A percentile compares a stretch with the other conserved stretches of the same genome.
Evolutionary conservation across 2,113 vertebrate genomes (phyloP).

Genomic region (Nymphicus hollandicus): DNA sequence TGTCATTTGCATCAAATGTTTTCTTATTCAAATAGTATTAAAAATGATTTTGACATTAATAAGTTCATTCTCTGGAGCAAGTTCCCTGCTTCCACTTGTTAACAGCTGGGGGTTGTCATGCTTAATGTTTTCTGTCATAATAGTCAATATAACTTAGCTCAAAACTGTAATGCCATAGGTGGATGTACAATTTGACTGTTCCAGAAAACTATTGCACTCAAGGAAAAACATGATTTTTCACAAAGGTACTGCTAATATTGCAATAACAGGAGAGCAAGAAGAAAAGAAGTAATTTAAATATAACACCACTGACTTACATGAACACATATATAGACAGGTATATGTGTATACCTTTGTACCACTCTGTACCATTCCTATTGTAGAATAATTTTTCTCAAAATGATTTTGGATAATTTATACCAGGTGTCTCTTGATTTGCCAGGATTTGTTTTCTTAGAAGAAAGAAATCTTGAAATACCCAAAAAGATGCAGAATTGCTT

Average conservation of each 20-base stretch:
- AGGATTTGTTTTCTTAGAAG: background rate
- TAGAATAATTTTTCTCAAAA: background rate
- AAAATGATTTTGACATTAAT: background rate
- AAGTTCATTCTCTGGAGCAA: background rate
- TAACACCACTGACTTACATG: accelerated
- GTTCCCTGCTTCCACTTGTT: background rate
- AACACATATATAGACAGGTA: background rate
- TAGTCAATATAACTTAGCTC: background rate
- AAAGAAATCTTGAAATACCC: background rate
- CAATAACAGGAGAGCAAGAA: background rate
- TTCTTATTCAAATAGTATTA: background rate
- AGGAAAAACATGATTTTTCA: background rate
- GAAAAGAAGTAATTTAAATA: background rate
- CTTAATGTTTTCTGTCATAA: background rate
- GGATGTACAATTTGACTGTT: background rate
- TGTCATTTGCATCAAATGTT: background rate
- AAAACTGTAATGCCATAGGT: background rate
- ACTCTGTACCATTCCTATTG: background rate
- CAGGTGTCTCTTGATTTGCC: background rate
- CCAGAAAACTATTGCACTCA: background rate
- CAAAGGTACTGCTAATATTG: background rate
- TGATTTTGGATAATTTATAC: background rate
- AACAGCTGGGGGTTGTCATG: background rate
- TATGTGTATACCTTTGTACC: background rate
- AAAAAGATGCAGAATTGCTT: background rate